phyloP scores from a whole-genome alignment of 2,113 vertebrate genomes.

The Sigmodon hispidus region DNA sequence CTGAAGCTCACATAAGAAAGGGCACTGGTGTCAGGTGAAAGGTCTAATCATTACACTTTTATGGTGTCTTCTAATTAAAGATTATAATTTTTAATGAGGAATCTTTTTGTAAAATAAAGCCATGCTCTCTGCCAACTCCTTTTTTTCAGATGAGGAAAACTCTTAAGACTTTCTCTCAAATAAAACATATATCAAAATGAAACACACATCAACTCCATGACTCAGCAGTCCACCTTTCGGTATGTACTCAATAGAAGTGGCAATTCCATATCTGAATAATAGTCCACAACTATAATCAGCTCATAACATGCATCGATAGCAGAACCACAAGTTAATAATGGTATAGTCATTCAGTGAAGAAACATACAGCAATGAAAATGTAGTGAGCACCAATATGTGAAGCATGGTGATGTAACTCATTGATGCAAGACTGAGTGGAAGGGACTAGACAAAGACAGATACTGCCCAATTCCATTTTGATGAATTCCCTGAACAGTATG shows the following conservation, averaged over 20 bases:
- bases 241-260: neutral
- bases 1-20: neutral
- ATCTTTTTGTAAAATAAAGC: neutral
- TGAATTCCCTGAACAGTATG: neutral
- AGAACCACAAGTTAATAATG: neutral
- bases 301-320: neutral
- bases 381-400: neutral
- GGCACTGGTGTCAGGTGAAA: neutral
- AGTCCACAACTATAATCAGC: neutral
- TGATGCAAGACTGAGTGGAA: neutral
- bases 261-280: slow-evolving; percentile 25
- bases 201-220: neutral
- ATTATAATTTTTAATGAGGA: slow-evolving; percentile 37
- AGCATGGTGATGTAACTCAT: neutral
- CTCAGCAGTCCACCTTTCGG: neutral
- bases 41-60: slow-evolving; percentile 7
- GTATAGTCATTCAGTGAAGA: neutral
- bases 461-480: neutral
- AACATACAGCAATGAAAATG: neutral
- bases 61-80: slow-evolving; percentile 23
- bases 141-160: slow-evolving; percentile 30
- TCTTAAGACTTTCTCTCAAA: slow-evolving; percentile 4
- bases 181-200: neutral
- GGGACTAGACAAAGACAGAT: neutral
- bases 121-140: neutral